A percentile compares a stretch with the other conserved stretches of the same genome.
These are phyloP conservation scores for Parasteatoda lunata DNA, from an alignment of 2,888 invertebrate species.

Conservation along the genomic window DNA sequence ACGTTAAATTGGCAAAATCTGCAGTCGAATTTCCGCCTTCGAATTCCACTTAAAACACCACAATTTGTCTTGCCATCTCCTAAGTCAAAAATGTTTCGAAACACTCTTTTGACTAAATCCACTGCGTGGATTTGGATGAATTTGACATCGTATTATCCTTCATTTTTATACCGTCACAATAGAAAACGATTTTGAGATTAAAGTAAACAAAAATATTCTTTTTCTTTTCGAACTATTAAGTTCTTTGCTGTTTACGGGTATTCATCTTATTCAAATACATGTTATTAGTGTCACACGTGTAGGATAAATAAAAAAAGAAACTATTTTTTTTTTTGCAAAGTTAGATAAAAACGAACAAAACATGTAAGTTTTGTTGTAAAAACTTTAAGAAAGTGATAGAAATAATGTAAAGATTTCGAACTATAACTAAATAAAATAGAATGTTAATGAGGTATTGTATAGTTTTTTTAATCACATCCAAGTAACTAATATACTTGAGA, in stretches of 20 bases:
- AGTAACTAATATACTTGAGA: too few species aligned
- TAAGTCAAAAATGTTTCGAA: background rate
- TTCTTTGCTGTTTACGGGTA: too few species aligned
- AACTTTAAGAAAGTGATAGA: too few species aligned
- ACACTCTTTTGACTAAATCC: constrained; percentile 15
- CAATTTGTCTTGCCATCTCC: background rate
- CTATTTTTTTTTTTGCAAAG: too few species aligned
- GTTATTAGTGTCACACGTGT: too few species aligned
- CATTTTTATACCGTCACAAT: constrained; percentile 7
- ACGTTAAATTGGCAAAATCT: constrained; percentile 28
- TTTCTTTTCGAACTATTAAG: background rate
- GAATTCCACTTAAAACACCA: background rate
- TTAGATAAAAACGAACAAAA: too few species aligned
- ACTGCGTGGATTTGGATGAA: background rate
- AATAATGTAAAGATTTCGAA: too few species aligned
- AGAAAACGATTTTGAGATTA: constrained; percentile 34
- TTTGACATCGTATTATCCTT: constrained; percentile 37
- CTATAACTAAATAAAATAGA: too few species aligned
- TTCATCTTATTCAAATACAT: background rate
- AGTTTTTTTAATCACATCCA: too few species aligned
- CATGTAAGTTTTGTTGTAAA: too few species aligned
- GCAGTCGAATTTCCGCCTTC: constrained; percentile 12
- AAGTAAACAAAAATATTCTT: constrained; percentile 8
- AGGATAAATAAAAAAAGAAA: too few species aligned
- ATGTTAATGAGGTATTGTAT: too few species aligned